Evolutionary conservation across 2,888 invertebrate species (phyloP).

Genomic region (Mythimna vitellina): DNA sequence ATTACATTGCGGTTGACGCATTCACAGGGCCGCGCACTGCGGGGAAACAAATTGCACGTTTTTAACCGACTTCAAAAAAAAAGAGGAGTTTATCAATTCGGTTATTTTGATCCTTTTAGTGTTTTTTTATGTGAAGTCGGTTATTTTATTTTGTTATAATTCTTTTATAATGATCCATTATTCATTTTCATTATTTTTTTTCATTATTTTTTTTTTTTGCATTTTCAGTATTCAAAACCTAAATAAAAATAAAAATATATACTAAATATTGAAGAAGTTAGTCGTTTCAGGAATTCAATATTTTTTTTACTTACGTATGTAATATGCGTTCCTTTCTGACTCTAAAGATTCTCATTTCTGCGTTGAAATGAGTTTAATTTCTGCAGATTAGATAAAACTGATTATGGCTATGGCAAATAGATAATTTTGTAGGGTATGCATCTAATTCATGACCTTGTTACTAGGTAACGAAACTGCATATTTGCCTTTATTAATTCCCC

Average conservation of each 20-base stretch:
- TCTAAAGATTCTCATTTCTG: not conserved
- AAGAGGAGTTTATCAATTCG: too few species aligned
- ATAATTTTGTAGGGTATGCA: slow-evolving; percentile 22
- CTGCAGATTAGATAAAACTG: slow-evolving; percentile 34
- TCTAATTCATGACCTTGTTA: slow-evolving; percentile 34
- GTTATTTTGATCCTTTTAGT: too few species aligned
- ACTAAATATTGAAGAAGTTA: not conserved
- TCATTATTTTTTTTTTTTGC: too few species aligned
- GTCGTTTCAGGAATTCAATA: not conserved
- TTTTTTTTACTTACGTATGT: not conserved
- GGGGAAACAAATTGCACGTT: too few species aligned
- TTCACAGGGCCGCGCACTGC: too few species aligned
- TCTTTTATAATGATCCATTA: not conserved
- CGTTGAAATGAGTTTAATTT: not conserved
- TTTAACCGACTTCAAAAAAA: too few species aligned
- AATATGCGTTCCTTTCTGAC: not conserved
- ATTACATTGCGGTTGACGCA: too few species aligned
- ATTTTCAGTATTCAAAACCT: not conserved
- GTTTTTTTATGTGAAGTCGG: too few species aligned
- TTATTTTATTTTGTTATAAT: too few species aligned
- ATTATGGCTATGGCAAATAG: slow-evolving; percentile 17
- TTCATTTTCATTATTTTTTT: too few species aligned
- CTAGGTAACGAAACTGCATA: slow-evolving; percentile 20
- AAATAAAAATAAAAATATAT: too few species aligned
- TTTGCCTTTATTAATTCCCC: slow-evolving; percentile 32